Evolutionary conservation across 1,140 invertebrate species (phyloP).

Genomic region (Homalodisca vitripennis): DNA sequence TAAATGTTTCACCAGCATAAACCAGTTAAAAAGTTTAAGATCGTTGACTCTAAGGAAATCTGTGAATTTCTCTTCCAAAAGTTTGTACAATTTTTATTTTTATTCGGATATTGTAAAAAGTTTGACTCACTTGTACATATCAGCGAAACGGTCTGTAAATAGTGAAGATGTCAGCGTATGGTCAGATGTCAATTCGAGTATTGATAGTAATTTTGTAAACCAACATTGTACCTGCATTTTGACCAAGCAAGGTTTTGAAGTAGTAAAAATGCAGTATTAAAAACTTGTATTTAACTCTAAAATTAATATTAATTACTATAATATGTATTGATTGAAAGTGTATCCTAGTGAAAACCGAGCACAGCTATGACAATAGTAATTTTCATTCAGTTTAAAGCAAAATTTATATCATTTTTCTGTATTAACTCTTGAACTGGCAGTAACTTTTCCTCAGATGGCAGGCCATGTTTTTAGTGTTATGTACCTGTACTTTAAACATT

Average conservation of each 20-base stretch:
- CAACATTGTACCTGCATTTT: slow-evolving; percentile 11
- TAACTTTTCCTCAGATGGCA: too few species aligned
- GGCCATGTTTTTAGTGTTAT: too few species aligned
- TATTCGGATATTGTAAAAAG: slow-evolving; percentile 3
- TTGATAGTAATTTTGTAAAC: background rate
- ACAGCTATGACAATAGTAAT: too few species aligned
- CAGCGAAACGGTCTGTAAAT: slow-evolving; percentile 14
- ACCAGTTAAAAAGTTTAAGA: slow-evolving; percentile 20
- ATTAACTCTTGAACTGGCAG: too few species aligned
- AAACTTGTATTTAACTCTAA: too few species aligned
- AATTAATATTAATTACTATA: too few species aligned
- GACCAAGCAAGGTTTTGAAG: slow-evolving; percentile 13
- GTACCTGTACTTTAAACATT: too few species aligned
- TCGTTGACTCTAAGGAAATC: slow-evolving; percentile 15
- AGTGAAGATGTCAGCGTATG: slow-evolving; percentile 10
- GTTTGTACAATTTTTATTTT: slow-evolving; percentile 25
- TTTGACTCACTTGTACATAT: slow-evolving; percentile 29
- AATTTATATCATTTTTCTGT: too few species aligned
- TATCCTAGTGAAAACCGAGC: too few species aligned
- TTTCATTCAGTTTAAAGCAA: too few species aligned
- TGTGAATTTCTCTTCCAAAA: background rate
- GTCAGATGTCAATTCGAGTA: background rate
- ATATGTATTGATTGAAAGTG: too few species aligned
- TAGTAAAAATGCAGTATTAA: too few species aligned
- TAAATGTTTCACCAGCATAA: slow-evolving; percentile 27